These are phyloP conservation scores for Cosmorhoe ocellata DNA, from an alignment of 2,888 invertebrate species.

Conservation along the genomic window DNA sequence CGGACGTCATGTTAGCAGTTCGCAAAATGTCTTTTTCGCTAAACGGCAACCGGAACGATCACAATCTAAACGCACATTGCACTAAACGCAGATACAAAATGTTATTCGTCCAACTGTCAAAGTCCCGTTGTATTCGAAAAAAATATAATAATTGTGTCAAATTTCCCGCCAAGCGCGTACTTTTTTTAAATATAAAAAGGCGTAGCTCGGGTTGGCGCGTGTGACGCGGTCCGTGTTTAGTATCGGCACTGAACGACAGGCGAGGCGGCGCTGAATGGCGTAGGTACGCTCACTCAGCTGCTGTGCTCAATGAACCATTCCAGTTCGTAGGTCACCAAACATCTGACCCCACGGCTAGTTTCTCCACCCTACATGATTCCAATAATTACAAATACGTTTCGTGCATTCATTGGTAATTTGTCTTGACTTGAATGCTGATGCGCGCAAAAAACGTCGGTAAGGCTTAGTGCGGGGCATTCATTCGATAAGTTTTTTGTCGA, in stretches of 20 bases:
- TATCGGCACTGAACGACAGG: slow-evolving; percentile 70
- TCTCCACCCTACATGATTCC: slow-evolving; percentile 57
- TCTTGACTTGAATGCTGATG: slow-evolving; percentile 19
- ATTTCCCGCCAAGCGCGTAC: slow-evolving; percentile 62
- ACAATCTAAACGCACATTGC: slow-evolving; percentile 71
- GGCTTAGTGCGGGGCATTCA: slow-evolving; percentile 33
- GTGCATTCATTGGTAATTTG: slow-evolving; percentile 15
- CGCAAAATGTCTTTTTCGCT: slow-evolving; percentile 56
- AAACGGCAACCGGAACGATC: slow-evolving; percentile 45
- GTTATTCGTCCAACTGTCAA: slow-evolving; percentile 3
- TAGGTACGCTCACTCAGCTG: slow-evolving; percentile 65
- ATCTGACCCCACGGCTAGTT: slow-evolving; percentile 70
- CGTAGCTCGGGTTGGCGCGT: slow-evolving; percentile 69
- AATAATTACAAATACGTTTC: slow-evolving; percentile 22
- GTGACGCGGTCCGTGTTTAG: slow-evolving; percentile 76
- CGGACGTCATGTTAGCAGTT: slow-evolving; percentile 68
- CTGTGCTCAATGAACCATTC: slow-evolving; percentile 77
- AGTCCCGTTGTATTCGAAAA: slow-evolving; percentile 10
- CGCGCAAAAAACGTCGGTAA: slow-evolving; percentile 11
- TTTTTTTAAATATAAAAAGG: slow-evolving; percentile 51
- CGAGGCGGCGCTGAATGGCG: slow-evolving; percentile 62
- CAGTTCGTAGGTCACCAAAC: slow-evolving; percentile 76
- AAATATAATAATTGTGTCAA: slow-evolving; percentile 50
- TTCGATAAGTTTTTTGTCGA: slow-evolving; percentile 51
- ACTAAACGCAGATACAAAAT: slow-evolving; percentile 37